Base-by-base conservation (phyloP, 1,140 invertebrate genomes). In the Myzus persicae region DNA sequence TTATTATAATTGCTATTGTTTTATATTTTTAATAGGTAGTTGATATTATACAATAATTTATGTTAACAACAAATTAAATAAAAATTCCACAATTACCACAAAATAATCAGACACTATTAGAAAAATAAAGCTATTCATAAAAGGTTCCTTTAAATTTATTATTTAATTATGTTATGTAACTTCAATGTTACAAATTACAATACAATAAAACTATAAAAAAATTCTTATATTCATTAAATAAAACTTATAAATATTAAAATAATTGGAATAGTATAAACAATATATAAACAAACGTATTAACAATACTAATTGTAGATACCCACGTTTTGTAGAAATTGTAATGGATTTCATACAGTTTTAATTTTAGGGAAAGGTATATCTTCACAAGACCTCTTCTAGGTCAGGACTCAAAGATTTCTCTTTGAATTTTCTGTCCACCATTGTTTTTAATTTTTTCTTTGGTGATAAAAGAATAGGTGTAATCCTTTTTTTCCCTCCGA, bases 401-500 rank as follows among this genome's bases (percentile, higher is more conserved):
- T 81, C 36, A 6, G 91, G 81, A 48, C 91, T 93, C 36, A n/a
- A 38, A 54, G 81, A 85, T 26, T 82, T 93, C 3, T 93, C 46
- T n/a, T 42, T 93, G 54, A 26, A 14, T 90, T 92, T 85, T 26
- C 36, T n/a, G 24, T 82, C 38, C 14, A 38, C n/a, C 3, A 38
- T 31, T 3, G 36, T 26, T 44, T 93, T 93, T 5, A 93, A 54
- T 20, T 48, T 81, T 84, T 93, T 93, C 85, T 85, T 93, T 7
- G 91, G 91, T 26, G 91, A 93, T 93, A 93, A 93, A 40, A 93
- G 38, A 51, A 93, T 85, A 20, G 91, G 91, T 8, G 91, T 93
- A 54, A 93, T 84, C 31, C 91, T 93, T 42, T 93, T 93, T 93
- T 93, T 93, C 7, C 91, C 91, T 42, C 81, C 91, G 31, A 93